These are phyloP conservation scores for Chaenocephalus aceratus DNA, from an alignment of 2,113 vertebrate species.

Conservation along the genomic window DNA sequence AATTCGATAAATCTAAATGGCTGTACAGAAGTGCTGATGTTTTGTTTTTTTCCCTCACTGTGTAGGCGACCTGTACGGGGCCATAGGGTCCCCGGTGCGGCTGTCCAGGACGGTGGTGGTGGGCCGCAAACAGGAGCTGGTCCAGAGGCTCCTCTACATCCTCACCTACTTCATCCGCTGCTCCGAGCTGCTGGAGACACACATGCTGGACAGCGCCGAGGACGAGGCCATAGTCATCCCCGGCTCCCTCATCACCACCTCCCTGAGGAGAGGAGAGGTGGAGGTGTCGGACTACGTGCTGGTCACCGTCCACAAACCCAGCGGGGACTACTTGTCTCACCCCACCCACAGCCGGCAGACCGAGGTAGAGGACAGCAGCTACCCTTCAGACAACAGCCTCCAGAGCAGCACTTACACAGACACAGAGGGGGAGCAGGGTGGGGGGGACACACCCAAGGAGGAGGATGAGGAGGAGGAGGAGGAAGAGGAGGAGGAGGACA, in stretches of 20 bases:
- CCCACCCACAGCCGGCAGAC: conserved; percentile 72
- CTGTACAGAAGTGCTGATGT: background rate
- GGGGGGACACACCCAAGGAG: conserved; percentile 72
- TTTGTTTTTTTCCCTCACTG: fast-evolving
- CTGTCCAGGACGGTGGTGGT: conserved; percentile 93
- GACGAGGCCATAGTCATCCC: conserved; percentile 97
- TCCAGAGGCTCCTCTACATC: conserved; percentile 95
- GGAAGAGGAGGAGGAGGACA: conserved; percentile 62
- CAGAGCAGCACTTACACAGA: conserved; percentile 87
- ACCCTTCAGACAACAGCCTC: conserved; percentile 87
- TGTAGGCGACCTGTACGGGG: conserved; percentile 95
- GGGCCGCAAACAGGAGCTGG: conserved; percentile 94
- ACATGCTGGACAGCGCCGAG: conserved; percentile 93
- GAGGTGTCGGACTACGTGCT: conserved; percentile 98
- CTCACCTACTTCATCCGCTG: conserved; percentile 99
- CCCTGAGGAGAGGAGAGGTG: conserved; percentile 94
- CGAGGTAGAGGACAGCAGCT: conserved; percentile 64
- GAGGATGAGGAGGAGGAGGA: conserved; percentile 63
- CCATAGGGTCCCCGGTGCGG: conserved; percentile 97
- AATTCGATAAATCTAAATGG: background rate
- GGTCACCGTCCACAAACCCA: conserved; percentile 95
- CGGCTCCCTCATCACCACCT: conserved; percentile 97
- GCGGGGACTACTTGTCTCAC: conserved; percentile 86
- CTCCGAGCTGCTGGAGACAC: conserved; percentile 96
- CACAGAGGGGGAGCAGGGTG: conserved; percentile 57